Evolutionary conservation across 2,888 invertebrate species (phyloP).

Genomic region (Rhaphigaster nebulosa): DNA sequence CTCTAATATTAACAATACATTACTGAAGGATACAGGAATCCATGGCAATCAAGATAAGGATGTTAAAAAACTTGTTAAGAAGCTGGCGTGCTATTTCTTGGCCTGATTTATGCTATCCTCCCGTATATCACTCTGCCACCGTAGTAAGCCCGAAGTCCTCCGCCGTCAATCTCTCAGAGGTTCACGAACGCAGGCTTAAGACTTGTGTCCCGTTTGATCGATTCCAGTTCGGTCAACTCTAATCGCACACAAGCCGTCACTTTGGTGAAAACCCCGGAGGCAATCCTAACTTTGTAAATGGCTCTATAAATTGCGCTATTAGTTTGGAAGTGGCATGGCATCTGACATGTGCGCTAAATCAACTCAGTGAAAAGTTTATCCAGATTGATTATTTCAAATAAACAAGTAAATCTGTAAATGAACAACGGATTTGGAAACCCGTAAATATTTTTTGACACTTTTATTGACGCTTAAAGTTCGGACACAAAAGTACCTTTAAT

Average conservation of each 20-base stretch:
- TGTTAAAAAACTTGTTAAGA: not conserved
- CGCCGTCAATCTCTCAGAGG: slow-evolving; percentile 22
- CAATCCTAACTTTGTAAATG: slow-evolving; percentile 21
- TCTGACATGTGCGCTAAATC: slow-evolving; percentile 22
- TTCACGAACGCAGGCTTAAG: not conserved
- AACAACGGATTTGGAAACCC: no score
- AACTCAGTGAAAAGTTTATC: not conserved
- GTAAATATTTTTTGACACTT: not conserved
- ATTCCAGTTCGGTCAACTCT: slow-evolving; percentile 13
- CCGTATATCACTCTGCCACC: not conserved
- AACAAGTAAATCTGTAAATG: no score
- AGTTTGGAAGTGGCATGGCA: not conserved
- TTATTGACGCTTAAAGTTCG: no score
- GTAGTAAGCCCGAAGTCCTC: not conserved
- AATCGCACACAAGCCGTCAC: slow-evolving; percentile 21
- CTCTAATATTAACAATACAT: no score
- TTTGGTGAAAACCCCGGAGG: not conserved
- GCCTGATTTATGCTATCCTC: not conserved
- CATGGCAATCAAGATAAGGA: not conserved
- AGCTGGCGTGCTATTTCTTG: not conserved
- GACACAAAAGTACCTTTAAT: no score
- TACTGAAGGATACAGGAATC: not conserved
- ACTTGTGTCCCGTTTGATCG: not conserved
- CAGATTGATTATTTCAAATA: not conserved
- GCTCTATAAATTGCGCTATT: slow-evolving; percentile 30